Evolutionary conservation across 2,113 vertebrate species (phyloP), one percentile per base, ranked within the genome.

Genomic region (Astatotilapia flaviijosephi): DNA sequence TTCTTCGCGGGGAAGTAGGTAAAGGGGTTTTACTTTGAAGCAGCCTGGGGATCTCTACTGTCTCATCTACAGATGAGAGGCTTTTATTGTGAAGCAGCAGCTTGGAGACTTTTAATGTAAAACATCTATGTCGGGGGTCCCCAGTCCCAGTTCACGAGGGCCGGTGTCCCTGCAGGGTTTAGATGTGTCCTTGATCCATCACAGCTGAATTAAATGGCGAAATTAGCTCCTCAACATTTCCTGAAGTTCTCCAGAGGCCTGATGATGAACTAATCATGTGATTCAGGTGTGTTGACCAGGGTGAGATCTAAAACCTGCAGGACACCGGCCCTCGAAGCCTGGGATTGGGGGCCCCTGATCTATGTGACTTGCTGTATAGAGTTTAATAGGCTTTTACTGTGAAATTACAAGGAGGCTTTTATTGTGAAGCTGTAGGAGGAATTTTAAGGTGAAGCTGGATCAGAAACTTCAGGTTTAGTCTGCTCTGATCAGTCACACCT

Each of bases 261-360:
- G 3, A 0, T 13, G 0, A 13, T 1, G 23, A 56, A 56, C 1
- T 26, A 5, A 26, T 26, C 4, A 0, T 56, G 4, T 56, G 54
- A 14, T 56, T 28, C 12, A 28, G 23, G 12, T 8, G 12, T 14
- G 54, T 0, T 8, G 54, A 8, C 54, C 54, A 28, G 1, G 23
- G 12, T 14, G 54, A 56, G 12, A 56, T 8, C 54, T 56, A 56
- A 56, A 26, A 2, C 54, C 54, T 56, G 54, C 54, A 26, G 54
- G 37, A 40, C 37, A 12, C 37, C 11, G 37, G 37, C 37, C 11
- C 37, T 40, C 6, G 3, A 0, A 7, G 12, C 1, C 54, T 56
- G 54, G 7, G 0, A 0, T 23, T 54, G 21, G 54, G 0, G 11
- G 3, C 53, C 12, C 54, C 54, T 56, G 23, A 12, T n/a, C 33